These are phyloP conservation scores for Ligdia adustata DNA, from an alignment of 2,888 invertebrate genomes.

Conservation along the genomic window DNA sequence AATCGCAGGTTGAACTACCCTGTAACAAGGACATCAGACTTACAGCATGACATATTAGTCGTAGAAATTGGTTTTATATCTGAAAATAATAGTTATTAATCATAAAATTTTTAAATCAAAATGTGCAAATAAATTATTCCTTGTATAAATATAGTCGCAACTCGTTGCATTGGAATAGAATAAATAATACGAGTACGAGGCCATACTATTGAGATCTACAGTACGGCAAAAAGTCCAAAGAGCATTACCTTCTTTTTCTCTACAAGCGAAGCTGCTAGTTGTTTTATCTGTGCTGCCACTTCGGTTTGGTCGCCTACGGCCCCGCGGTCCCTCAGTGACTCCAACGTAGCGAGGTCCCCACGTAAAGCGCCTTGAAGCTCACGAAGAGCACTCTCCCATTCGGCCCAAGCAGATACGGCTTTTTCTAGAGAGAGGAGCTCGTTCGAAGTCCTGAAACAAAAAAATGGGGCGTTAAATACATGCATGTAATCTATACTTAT, in stretches of 20 bases:
- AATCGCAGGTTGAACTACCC: conserved; percentile 84
- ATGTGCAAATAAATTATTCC: too few species aligned
- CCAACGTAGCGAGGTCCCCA: conserved; percentile 84
- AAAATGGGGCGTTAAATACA: background rate
- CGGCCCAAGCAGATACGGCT: conserved; percentile 89
- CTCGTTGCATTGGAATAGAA: too few species aligned
- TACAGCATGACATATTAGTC: too few species aligned
- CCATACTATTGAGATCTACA: too few species aligned
- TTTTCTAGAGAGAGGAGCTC: conserved; percentile 89
- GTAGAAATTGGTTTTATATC: too few species aligned
- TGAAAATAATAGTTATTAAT: too few species aligned
- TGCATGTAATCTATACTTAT: too few species aligned
- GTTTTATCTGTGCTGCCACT: conserved; percentile 82
- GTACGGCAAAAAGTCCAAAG: too few species aligned
- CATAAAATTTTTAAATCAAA: too few species aligned
- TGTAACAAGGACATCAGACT: conserved; percentile 34
- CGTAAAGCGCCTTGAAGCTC: conserved; percentile 90
- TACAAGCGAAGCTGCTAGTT: conserved; percentile 84
- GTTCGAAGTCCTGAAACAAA: conserved; percentile 85
- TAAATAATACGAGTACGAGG: too few species aligned
- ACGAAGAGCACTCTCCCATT: conserved; percentile 89
- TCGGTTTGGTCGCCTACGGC: conserved; percentile 84
- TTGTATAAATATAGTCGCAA: too few species aligned
- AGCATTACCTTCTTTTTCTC: conserved; percentile 75
- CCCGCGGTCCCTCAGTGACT: conserved; percentile 82